A percentile compares a stretch with the other conserved stretches of the same genome.
Conservation (phyloP, 2,113 vertebrate genomes). For the Ranitomeya imitator region DNA sequence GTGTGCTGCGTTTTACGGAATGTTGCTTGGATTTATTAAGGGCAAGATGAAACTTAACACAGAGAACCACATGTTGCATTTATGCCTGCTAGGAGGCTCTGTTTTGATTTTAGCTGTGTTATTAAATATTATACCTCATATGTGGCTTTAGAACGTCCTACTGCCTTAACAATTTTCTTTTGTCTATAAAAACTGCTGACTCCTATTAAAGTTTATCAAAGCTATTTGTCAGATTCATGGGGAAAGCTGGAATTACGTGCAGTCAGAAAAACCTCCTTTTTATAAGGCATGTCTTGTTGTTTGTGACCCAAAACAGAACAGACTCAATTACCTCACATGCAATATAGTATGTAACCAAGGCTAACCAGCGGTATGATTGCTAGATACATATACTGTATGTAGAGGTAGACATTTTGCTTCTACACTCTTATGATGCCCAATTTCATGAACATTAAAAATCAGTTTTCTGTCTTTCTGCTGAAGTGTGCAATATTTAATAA, state of each 20-base stretch:
- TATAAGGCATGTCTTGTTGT: slow-evolving; percentile 46
- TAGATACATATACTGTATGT: slow-evolving; percentile 63
- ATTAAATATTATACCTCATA: slow-evolving; percentile 67
- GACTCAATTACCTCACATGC: slow-evolving; percentile 66
- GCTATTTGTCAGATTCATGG: slow-evolving; percentile 68
- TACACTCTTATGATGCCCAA: slow-evolving; percentile 50
- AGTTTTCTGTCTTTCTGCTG: slow-evolving; percentile 27
- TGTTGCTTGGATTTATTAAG: background rate
- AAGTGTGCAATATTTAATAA: background rate
- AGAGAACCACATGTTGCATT: background rate
- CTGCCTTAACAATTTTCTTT: slow-evolving; percentile 70
- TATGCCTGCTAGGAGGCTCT: background rate
- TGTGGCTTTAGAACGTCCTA: slow-evolving; percentile 66
- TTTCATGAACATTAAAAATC: slow-evolving; percentile 57
- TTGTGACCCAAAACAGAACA: slow-evolving; percentile 30
- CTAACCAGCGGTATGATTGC: slow-evolving; percentile 71
- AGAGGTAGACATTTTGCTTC: slow-evolving; percentile 45
- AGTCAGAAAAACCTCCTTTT: slow-evolving; percentile 60
- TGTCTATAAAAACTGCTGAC: slow-evolving; percentile 70
- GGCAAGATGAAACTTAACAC: background rate
- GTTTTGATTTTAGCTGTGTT: background rate
- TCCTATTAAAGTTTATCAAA: slow-evolving; percentile 68
- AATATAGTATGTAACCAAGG: slow-evolving; percentile 70
- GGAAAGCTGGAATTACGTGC: slow-evolving; percentile 60
- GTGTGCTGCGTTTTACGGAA: no score